Evolutionary conservation across 2,113 vertebrate species (phyloP).

Genomic region (Danionella cerebrum): DNA sequence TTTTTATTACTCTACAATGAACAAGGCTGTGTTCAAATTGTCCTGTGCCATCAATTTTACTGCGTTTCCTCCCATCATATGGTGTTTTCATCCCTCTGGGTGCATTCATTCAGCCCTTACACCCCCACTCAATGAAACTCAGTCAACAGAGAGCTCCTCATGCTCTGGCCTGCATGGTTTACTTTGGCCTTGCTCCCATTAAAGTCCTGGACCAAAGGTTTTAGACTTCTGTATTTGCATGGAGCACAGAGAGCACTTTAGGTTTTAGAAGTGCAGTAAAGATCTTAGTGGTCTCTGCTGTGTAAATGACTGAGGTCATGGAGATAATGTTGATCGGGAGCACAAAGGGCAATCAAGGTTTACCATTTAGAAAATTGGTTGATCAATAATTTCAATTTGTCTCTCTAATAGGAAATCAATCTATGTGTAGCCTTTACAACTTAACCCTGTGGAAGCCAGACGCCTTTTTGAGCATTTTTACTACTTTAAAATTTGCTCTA

Average conservation of each 20-base stretch:
- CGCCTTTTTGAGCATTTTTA: no score
- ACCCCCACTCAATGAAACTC: constrained; percentile 13
- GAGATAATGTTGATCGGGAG: not conserved
- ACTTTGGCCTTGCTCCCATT: constrained; percentile 15
- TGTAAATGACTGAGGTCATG: not conserved
- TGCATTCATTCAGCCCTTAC: constrained; percentile 1
- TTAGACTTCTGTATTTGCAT: constrained; percentile 1
- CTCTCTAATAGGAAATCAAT: not conserved
- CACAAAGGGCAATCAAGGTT: not conserved
- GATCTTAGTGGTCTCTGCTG: not conserved
- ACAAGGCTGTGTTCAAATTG: constrained; percentile 5
- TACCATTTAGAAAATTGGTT: not conserved
- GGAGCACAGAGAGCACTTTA: constrained; percentile 3
- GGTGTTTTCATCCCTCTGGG: constrained; percentile 9
- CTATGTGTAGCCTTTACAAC: not conserved
- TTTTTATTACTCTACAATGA: not conserved
- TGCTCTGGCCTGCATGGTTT: constrained; percentile 28
- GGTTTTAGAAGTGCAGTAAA: no score
- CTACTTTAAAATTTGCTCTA: no score
- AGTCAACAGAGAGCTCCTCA: constrained; percentile 30
- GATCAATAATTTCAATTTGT: not conserved
- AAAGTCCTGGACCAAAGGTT: constrained; percentile 20
- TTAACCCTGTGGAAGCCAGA: no score
- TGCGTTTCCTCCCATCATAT: constrained; percentile 17
- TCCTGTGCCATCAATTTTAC: constrained; percentile 28